phyloP scores from a whole-genome alignment of 2,797 vertebrate species.

The Chiloscyllium punctatum region DNA sequence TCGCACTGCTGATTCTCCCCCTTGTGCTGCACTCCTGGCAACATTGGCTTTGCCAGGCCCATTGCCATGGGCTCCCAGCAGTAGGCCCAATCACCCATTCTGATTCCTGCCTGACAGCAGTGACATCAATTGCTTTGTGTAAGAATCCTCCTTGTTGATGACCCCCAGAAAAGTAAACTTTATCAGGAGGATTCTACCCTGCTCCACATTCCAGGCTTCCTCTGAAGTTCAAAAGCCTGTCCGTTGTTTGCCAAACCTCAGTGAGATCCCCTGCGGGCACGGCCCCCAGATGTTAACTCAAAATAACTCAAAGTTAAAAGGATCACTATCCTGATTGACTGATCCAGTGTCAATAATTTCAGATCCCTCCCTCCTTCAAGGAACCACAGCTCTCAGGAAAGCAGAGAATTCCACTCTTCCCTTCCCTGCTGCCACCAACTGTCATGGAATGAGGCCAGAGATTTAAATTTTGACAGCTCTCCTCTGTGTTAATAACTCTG shows the following conservation, averaged over 20 bases:
- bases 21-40: not conserved
- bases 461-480: constrained; percentile 35
- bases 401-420: constrained; percentile 28
- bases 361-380: not conserved
- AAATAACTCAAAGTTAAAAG: not conserved
- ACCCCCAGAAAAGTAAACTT: not conserved
- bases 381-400: not conserved
- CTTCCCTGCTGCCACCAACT: constrained; percentile 34
- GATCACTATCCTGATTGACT: not conserved
- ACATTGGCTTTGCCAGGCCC: not conserved
- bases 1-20: not conserved
- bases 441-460: constrained; percentile 30
- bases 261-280: not conserved
- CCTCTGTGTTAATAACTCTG: constrained; percentile 29
- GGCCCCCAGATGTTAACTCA: not conserved
- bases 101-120: not conserved
- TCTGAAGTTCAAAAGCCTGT: not conserved
- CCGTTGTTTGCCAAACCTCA: not conserved
- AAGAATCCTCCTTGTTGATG: not conserved
- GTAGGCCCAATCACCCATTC: not conserved
- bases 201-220: not conserved
- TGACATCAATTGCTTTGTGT: not conserved
- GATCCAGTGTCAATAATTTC: not conserved
- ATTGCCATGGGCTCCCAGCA: not conserved
- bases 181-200: not conserved